phyloP scores from a whole-genome alignment of 2,113 vertebrate species.

The Brienomyrus brachyistius region DNA sequence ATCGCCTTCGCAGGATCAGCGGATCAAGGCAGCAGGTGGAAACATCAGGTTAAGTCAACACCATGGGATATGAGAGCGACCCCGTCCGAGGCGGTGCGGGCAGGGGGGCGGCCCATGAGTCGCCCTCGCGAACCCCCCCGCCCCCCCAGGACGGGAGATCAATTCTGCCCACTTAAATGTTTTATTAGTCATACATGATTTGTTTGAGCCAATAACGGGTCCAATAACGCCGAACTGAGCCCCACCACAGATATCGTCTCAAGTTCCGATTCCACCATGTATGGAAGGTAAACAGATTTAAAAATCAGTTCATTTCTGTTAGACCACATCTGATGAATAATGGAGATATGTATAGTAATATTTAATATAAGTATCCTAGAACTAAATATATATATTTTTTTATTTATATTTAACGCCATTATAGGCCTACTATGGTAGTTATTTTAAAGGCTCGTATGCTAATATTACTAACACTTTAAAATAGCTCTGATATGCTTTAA shows the following conservation, averaged over 20 bases:
- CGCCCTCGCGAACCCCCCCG: neutral
- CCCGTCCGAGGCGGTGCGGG: neutral
- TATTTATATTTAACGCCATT: neutral
- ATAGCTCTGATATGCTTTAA: neutral
- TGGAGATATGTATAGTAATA: neutral
- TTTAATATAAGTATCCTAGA: neutral
- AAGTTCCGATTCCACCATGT: neutral
- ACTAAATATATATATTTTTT: neutral
- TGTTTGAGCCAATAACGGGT: neutral
- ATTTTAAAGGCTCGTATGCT: neutral
- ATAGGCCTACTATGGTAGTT: neutral
- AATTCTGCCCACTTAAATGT: conserved; percentile 9
- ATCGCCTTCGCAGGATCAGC: neutral
- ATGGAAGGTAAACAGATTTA: neutral
- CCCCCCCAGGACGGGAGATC: neutral
- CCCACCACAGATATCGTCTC: neutral
- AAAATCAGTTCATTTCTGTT: neutral
- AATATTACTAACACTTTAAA: neutral
- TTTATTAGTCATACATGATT: conserved; percentile 5
- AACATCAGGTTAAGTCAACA: neutral
- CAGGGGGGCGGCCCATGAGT: neutral
- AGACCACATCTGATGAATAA: neutral
- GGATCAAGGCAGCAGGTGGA: neutral
- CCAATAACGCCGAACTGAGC: neutral
- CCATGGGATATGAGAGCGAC: neutral